These are phyloP conservation scores for Ophthalmolycus amberensis DNA, from an alignment of 2,113 vertebrate species.

Conservation along the genomic window DNA sequence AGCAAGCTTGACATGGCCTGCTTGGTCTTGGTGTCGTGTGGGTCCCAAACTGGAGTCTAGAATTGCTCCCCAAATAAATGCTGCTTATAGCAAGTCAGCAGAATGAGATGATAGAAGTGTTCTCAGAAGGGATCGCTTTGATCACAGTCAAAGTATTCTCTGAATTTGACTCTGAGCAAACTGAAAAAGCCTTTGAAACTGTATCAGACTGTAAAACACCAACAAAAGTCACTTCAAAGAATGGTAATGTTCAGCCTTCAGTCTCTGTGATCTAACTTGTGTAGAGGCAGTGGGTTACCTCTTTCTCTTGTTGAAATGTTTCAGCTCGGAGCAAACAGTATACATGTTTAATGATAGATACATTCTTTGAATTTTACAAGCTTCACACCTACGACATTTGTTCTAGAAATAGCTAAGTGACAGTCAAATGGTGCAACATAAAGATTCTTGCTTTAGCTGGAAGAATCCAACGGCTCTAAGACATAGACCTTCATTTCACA, in stretches of 20 bases:
- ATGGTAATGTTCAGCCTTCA: constrained; percentile 19
- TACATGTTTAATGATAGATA: constrained; percentile 43
- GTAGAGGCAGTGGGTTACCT: constrained; percentile 8
- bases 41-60: background rate
- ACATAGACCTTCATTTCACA: constrained; percentile 7
- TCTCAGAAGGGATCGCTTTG: background rate
- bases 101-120: background rate
- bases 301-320: constrained; percentile 23
- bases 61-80: background rate
- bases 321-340: constrained; percentile 8
- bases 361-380: constrained; percentile 41
- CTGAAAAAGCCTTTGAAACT: constrained; percentile 20
- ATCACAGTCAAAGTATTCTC: constrained; percentile 4
- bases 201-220: background rate
- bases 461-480: constrained; percentile 2
- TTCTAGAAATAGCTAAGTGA: constrained; percentile 39
- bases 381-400: constrained; percentile 28
- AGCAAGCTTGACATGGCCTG: background rate
- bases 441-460: constrained; percentile 1
- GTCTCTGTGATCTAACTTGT: constrained; percentile 24
- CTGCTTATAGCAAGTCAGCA: background rate
- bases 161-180: background rate
- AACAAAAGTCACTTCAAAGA: constrained; percentile 28
- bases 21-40: background rate
- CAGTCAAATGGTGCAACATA: constrained; percentile 3